These are phyloP conservation scores for Molossus molossus DNA, from an alignment of 2,797 vertebrate species.

Conservation along the genomic window DNA sequence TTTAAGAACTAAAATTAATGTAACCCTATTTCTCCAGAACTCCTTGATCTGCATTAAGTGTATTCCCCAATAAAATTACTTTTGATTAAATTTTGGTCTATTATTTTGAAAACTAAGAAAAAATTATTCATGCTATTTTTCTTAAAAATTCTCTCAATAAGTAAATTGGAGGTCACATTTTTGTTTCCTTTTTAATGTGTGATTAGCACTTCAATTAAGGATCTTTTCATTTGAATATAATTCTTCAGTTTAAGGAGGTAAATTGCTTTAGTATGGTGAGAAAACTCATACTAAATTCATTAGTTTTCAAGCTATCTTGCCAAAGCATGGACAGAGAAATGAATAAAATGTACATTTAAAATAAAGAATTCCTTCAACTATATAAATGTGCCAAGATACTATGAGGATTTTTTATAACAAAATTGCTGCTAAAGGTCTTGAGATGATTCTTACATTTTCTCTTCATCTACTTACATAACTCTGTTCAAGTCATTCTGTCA, in stretches of 20 bases:
- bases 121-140: not conserved
- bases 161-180: not conserved
- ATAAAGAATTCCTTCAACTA: constrained; percentile 17
- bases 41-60: not conserved
- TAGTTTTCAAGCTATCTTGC: not conserved
- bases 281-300: not conserved
- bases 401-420: constrained; percentile 55
- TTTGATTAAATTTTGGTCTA: not conserved
- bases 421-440: constrained; percentile 5
- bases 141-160: not conserved
- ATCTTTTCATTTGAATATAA: not conserved
- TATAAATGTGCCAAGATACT: constrained; percentile 1
- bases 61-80: not conserved
- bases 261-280: not conserved
- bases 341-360: constrained; percentile 62
- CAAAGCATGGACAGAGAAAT: constrained; percentile 4
- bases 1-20: constrained; percentile 1
- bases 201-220: not conserved
- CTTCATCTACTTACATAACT: constrained; percentile 4
- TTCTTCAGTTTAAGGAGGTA: not conserved
- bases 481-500: constrained; percentile 51
- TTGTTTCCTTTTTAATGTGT: not conserved
- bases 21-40: not conserved
- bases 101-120: constrained; percentile 36
- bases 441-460: not conserved